Percentiles rank a stretch among this genome's conserved stretches.
Evolutionary conservation across 2,797 vertebrate species (phyloP).

Genomic region (Enteromius argenteus): DNA sequence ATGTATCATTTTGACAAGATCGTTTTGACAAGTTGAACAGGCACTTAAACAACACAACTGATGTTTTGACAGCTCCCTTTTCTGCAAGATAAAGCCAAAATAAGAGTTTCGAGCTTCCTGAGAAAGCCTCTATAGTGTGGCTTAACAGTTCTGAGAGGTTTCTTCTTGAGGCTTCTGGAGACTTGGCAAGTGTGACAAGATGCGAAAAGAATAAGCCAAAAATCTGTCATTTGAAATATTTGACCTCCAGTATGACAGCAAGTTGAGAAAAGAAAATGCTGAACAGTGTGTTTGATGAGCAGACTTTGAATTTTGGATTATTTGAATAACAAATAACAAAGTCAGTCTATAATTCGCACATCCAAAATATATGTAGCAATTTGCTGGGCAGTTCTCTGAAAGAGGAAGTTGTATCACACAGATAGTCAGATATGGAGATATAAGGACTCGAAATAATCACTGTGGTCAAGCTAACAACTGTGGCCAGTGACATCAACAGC

Average conservation of each 20-base stretch:
- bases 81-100: slow-evolving; percentile 45
- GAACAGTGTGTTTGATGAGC: slow-evolving; percentile 17
- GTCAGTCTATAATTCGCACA: slow-evolving; percentile 20
- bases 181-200: slow-evolving; percentile 40
- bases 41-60: slow-evolving; percentile 39
- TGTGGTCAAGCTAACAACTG: slow-evolving; percentile 38
- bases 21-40: slow-evolving; percentile 45
- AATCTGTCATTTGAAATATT: slow-evolving; percentile 8
- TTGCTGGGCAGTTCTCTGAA: slow-evolving; percentile 18
- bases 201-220: slow-evolving; percentile 24
- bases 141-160: slow-evolving; percentile 34
- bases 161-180: slow-evolving; percentile 25
- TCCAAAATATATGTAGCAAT: slow-evolving; percentile 35
- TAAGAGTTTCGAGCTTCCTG: slow-evolving; percentile 27
- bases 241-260: slow-evolving; percentile 25
- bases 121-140: slow-evolving; percentile 43
- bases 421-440: slow-evolving; percentile 14
- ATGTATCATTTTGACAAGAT: slow-evolving; percentile 51
- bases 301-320: slow-evolving; percentile 29
- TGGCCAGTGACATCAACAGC: slow-evolving; percentile 24
- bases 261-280: slow-evolving; percentile 14
- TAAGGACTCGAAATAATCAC: slow-evolving; percentile 25
- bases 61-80: slow-evolving; percentile 59
- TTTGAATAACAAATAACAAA: slow-evolving; percentile 36
- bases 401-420: slow-evolving; percentile 22